Conservation (phyloP, 2,113 vertebrate species). For the Columba livia region DNA sequence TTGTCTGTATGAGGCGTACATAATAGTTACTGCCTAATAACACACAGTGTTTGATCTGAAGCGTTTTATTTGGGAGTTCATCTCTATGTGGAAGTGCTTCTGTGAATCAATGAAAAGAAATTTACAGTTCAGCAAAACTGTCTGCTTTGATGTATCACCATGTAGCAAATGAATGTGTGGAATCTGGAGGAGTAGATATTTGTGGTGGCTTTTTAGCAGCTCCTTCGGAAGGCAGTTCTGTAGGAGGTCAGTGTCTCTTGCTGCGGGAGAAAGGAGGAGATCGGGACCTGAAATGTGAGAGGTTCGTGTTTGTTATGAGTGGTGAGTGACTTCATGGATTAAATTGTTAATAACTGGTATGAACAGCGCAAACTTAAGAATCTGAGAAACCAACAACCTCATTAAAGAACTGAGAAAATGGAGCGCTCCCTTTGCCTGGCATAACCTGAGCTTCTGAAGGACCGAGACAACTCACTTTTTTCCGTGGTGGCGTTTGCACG, state of each 20-base stretch:
- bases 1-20: background rate
- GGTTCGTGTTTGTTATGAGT: background rate
- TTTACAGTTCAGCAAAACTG: conserved; percentile 34
- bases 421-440: background rate
- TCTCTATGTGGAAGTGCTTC: conserved; percentile 12
- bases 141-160: conserved; percentile 30
- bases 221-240: background rate
- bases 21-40: background rate
- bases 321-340: background rate
- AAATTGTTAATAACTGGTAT: background rate
- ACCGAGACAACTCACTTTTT: background rate
- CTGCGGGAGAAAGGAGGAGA: background rate
- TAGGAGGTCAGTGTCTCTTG: conserved; percentile 1
- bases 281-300: conserved; percentile 4
- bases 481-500: background rate
- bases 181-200: conserved; percentile 47
- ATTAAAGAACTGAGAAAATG: background rate
- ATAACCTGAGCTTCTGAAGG: background rate
- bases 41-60: background rate
- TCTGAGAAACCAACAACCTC: background rate
- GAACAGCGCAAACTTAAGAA: background rate
- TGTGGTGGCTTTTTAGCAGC: conserved; percentile 12
- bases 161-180: conserved; percentile 35
- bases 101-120: conserved; percentile 56
- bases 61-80: conserved; percentile 29